Evolutionary conservation across 2,113 vertebrate genomes (phyloP).

Genomic region (Protobothrops mucrosquamatus): DNA sequence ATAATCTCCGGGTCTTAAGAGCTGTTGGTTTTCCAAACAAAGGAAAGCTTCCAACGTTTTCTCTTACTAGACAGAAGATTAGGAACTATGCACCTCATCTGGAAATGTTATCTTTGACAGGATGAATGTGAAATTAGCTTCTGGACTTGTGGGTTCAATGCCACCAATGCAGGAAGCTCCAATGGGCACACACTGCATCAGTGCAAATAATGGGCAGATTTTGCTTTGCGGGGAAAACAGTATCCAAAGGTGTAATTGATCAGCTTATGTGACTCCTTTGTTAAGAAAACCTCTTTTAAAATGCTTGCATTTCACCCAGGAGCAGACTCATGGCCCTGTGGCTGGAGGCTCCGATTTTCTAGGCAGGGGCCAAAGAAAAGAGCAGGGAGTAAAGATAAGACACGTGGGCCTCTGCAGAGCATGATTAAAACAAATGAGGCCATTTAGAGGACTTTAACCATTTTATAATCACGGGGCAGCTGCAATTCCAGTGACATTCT

Average conservation of each 20-base stretch:
- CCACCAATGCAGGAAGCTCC: not conserved
- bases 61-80: not conserved
- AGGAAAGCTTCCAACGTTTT: not conserved
- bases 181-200: not conserved
- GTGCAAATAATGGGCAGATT: not conserved
- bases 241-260: not conserved
- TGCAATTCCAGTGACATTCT: not conserved
- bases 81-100: not conserved
- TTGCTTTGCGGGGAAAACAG: not conserved
- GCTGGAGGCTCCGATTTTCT: not conserved
- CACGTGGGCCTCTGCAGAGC: not conserved
- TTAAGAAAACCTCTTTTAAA: not conserved
- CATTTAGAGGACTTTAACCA: not conserved
- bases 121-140: not conserved
- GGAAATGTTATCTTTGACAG: not conserved
- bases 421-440: not conserved
- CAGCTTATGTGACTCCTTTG: not conserved
- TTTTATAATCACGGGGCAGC: conserved; percentile 1
- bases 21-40: not conserved
- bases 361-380: not conserved
- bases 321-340: not conserved
- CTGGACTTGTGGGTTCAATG: not conserved
- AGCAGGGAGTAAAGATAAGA: not conserved
- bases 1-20: not conserved
- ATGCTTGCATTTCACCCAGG: not conserved